A percentile compares a stretch with the other conserved stretches of the same genome.
phyloP scores from a whole-genome alignment of 92 coral and sea anemone species.

The Porites cylindrica region DNA sequence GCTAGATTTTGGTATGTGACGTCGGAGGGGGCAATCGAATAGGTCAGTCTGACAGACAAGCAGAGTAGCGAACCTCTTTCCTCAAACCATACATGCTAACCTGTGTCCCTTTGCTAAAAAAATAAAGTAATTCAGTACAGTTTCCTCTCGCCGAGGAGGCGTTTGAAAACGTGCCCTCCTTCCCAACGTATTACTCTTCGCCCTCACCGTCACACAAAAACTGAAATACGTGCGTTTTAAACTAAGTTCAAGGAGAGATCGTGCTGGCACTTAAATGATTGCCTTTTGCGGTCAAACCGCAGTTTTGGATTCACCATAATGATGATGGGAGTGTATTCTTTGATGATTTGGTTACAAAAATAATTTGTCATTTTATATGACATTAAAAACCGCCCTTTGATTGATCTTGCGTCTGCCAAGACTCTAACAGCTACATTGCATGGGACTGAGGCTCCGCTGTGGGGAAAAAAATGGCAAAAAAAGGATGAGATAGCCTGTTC shows the following conservation, averaged over 20 bases:
- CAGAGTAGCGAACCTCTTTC: too few relatives aligned
- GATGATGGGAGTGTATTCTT: neutral
- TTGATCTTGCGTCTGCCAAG: neutral
- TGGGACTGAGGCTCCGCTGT: too few relatives aligned
- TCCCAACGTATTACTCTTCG: too few relatives aligned
- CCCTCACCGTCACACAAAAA: neutral
- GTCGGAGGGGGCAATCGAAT: too few relatives aligned
- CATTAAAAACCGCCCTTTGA: neutral
- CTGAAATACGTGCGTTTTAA: neutral
- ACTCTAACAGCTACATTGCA: neutral
- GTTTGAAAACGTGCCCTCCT: too few relatives aligned
- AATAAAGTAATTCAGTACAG: too few relatives aligned
- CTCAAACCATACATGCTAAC: too few relatives aligned
- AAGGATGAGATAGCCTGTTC: too few relatives aligned
- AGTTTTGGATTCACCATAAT: neutral
- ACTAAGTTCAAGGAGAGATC: neutral
- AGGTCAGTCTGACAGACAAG: too few relatives aligned
- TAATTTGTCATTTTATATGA: slow-evolving; percentile 4
- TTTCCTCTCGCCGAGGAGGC: too few relatives aligned
- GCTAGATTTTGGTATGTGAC: neutral
- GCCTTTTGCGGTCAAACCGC: slow-evolving; percentile 6
- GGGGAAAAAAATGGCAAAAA: too few relatives aligned
- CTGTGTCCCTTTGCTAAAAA: too few relatives aligned
- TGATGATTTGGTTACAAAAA: neutral
- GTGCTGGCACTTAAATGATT: slow-evolving; percentile 1